Percentiles rank a stretch among this genome's conserved stretches.
These are phyloP conservation scores for Chironomus tentans DNA, from an alignment of 2,888 invertebrate genomes.

Conservation along the genomic window DNA sequence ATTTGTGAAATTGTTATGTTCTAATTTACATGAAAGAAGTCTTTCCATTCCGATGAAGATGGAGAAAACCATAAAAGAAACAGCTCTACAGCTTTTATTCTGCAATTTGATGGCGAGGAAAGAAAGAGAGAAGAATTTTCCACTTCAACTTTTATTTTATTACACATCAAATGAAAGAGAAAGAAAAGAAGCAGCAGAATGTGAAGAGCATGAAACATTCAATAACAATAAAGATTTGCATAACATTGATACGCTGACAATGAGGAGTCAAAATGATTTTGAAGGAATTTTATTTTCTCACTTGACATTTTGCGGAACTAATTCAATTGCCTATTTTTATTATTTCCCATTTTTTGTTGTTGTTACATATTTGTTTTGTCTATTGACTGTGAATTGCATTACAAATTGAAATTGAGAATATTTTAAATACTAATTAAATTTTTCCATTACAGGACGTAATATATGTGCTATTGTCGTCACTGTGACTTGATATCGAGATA, in stretches of 20 bases:
- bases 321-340: constrained; percentile 15
- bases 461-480: no score
- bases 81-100: no score
- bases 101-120: background rate
- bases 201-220: constrained; percentile 15
- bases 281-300: background rate
- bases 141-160: constrained; percentile 15
- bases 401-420: background rate
- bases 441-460: background rate
- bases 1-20: constrained; percentile 10
- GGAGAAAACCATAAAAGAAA: background rate
- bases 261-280: background rate
- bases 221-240: constrained; percentile 23
- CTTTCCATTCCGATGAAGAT: background rate
- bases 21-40: constrained; percentile 2
- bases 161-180: background rate
- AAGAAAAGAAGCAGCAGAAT: no score
- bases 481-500: background rate
- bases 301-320: background rate
- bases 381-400: no score
- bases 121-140: background rate
- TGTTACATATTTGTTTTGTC: no score
- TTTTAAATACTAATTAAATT: background rate
- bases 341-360: no score
- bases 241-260: constrained; percentile 9